Base-by-base conservation (phyloP, 2,113 vertebrate species). In the Cyanistes caeruleus region DNA sequence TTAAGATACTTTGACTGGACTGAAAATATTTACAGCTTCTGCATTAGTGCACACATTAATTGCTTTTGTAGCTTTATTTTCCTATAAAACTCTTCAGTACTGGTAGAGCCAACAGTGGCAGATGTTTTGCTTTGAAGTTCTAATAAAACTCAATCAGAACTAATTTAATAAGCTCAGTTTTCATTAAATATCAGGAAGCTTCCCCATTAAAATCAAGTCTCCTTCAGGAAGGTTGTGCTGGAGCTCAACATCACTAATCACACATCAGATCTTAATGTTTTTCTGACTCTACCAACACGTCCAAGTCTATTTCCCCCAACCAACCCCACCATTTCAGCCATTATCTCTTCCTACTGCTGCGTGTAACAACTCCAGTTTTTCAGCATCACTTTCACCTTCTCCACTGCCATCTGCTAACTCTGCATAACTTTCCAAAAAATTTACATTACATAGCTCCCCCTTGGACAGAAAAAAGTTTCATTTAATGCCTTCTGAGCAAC, bases 11-110 rank as follows among this genome's bases (percentile, higher is more conserved):
- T 89, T 55, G n/a, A 53, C 44, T 49, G 19, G 51, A 64, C 67
- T 72, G 58, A 87, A 97, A 93, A 63, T 91, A 94, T 91, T 93
- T 90, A 93, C 78, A 79, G 11, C 28, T 85, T 72, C 41, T 90
- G 31, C 20, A 72, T 68, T 87, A 82, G 10, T 52, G 24, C 31
- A 59, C 68, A 22, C 64, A 67, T 72, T 89, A 89, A 94, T 78
- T 84, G 22, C 15, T 51, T 24, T 33, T 87, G 39, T 78, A 82
- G 24, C 21, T 91, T 91, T 69, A 53, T 44, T 64, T 22, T 37
- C 41, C 20, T 60, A 68, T 58, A 68, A 85, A 96, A 94, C 31
- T 25, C 13, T 28, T 79, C 43, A 82, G 37, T 3, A 58, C 30
- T n/a, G 31, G 49, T 31, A 39, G 14, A 79, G 41, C 20, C 23